Base-by-base conservation (phyloP, 2,797 vertebrate species). In the Hipposideros larvatus region DNA sequence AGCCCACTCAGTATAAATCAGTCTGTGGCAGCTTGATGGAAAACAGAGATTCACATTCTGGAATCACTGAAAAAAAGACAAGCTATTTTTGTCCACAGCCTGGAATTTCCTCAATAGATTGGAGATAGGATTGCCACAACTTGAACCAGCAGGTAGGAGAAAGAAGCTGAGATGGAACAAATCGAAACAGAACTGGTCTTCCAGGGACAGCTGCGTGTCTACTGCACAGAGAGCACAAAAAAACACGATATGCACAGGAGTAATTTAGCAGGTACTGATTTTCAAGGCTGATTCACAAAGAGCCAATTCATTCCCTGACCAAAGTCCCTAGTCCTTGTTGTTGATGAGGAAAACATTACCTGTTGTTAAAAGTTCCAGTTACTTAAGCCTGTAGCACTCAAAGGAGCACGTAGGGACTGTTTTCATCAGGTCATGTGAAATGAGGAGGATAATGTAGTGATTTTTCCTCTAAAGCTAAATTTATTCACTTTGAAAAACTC, bases 41-140 rank as follows among this genome's bases (percentile, higher is more conserved):
- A 78, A 85, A 57, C 77, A 96, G n/a, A 78, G 34, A 55, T 70
- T 94, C 70, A 80, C 24, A 80, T 75, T 77, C 73, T 87, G 28
- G 41, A 91, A 96, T 86, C 87, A 77, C 7, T 73, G 61, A 85
- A 91, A 89, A 88, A 87, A 41, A 4, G 16, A 9, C 57, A 90
- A 51, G 3, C 11, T 80, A 4, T n/a, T 74, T 94, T 74, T 68
- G 63, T 61, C 7, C 14, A 37, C 41, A 91, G 22, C 21, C 57
- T 83, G 79, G 68, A 22, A 43, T 82, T 95, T 95, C 75, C 68
- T 95, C 37, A 63, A 15, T 14, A 85, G 66, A 74, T 18, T 66
- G 37, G 57, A 96, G 55, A 83, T 19, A 73, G 21, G 59, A 74
- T 19, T 61, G 57, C 14, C 37, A n/a, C 57, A 53, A 61, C 15